A percentile compares a stretch with the other conserved stretches of the same genome.
Conservation (phyloP, 2,888 invertebrate genomes). For the Nemotelus pantherinus region DNA sequence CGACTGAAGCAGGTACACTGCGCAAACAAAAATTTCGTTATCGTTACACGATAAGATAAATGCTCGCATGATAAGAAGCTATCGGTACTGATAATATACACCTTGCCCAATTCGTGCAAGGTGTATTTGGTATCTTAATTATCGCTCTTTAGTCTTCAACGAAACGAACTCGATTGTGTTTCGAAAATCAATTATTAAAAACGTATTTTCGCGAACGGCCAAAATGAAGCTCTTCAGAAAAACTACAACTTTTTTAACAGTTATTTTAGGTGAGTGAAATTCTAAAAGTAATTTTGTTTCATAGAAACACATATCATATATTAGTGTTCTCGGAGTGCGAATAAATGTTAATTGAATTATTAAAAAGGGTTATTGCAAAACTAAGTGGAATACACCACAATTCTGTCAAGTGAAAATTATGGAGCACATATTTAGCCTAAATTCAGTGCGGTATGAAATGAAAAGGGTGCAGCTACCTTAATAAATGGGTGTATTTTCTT, state of each 20-base stretch:
- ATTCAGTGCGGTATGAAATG: too few relatives aligned
- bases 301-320: too few relatives aligned
- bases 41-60: neutral
- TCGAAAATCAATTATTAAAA: neutral
- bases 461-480: too few relatives aligned
- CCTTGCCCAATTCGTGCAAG: slow-evolving; percentile 32
- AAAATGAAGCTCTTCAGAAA: slow-evolving; percentile 55
- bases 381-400: too few relatives aligned
- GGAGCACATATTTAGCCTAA: too few relatives aligned
- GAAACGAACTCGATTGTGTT: neutral
- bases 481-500: too few relatives aligned
- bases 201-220: neutral
- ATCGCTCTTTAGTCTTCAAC: slow-evolving; percentile 24
- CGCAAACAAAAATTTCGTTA: neutral
- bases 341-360: too few relatives aligned
- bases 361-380: too few relatives aligned
- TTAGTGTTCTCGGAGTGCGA: too few relatives aligned
- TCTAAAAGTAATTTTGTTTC: neutral
- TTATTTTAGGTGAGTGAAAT: slow-evolving; percentile 66
- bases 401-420: too few relatives aligned
- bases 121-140: slow-evolving; percentile 10
- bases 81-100: slow-evolving; percentile 27
- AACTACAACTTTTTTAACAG: slow-evolving; percentile 67
- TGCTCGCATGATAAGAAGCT: neutral
- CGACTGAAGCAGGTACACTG: too few relatives aligned